Conservation (phyloP, 2,113 vertebrate genomes). For the Amphilophus citrinellus region DNA sequence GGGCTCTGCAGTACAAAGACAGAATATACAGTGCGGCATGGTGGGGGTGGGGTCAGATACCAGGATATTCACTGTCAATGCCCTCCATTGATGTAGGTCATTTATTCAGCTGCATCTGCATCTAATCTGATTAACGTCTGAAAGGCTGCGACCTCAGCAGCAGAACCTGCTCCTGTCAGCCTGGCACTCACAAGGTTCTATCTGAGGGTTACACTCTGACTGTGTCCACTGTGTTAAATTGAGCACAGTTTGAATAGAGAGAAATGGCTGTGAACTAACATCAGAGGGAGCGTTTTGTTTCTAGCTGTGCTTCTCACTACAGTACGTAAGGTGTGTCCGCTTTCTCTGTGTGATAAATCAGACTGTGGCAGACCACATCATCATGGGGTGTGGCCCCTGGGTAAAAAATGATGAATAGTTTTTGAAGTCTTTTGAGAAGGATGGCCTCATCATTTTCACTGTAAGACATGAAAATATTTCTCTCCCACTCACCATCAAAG, state of each 20-base stretch:
- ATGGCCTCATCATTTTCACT: slow-evolving; percentile 41
- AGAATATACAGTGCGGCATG: slow-evolving; percentile 50
- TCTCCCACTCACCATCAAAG: neutral
- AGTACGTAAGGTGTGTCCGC: slow-evolving; percentile 62
- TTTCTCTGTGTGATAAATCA: slow-evolving; percentile 69
- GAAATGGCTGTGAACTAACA: slow-evolving; percentile 20
- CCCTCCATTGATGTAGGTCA: slow-evolving; percentile 81
- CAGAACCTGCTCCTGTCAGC: slow-evolving; percentile 45
- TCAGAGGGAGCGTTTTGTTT: slow-evolving; percentile 48
- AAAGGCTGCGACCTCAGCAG: slow-evolving; percentile 63
- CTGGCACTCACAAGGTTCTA: neutral
- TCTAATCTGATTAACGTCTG: slow-evolving; percentile 77
- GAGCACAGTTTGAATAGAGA: neutral
- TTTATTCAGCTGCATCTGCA: slow-evolving; percentile 78
- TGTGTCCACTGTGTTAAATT: slow-evolving; percentile 6
- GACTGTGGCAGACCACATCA: slow-evolving; percentile 52
- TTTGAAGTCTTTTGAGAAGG: slow-evolving; percentile 31
- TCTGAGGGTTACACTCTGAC: slow-evolving; percentile 8
- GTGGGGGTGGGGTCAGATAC: slow-evolving; percentile 67
- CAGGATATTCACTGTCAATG: slow-evolving; percentile 76
- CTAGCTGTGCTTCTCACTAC: slow-evolving; percentile 30
- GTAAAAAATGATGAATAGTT: slow-evolving; percentile 57
- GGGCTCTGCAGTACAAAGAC: slow-evolving; percentile 56
- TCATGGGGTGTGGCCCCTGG: slow-evolving; percentile 51
- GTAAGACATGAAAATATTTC: slow-evolving; percentile 48